Percentiles rank a stretch among this genome's conserved stretches.
Conservation (phyloP, 1,140 invertebrate species). For the Macrobrachium rosenbergii region DNA sequence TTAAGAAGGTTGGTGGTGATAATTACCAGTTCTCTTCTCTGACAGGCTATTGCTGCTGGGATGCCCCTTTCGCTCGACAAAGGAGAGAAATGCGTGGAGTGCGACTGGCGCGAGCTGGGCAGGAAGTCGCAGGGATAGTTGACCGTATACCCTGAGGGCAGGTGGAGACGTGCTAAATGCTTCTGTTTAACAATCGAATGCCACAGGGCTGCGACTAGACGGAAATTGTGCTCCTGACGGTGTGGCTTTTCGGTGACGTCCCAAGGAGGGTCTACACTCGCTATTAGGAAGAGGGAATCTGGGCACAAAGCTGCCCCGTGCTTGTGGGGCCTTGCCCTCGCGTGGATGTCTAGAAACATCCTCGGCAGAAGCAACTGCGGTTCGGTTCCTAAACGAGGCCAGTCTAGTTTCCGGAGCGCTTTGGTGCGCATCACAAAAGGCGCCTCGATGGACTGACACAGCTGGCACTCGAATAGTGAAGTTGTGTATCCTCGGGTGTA, state of each 20-base stretch:
- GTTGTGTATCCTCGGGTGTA: constrained; percentile 44
- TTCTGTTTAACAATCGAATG: constrained; percentile 5
- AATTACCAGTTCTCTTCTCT: neutral
- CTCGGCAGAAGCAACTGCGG: constrained; percentile 31
- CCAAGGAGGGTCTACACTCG: constrained; percentile 38
- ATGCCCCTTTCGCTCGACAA: neutral
- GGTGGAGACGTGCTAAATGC: constrained; percentile 40
- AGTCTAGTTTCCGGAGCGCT: constrained; percentile 32
- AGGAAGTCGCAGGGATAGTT: constrained; percentile 54
- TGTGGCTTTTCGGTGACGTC: constrained; percentile 14
- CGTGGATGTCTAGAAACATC: constrained; percentile 42
- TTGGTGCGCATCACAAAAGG: constrained; percentile 44
- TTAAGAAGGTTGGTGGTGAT: neutral
- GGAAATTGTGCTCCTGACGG: constrained; percentile 17
- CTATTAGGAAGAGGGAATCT: constrained; percentile 45
- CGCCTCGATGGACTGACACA: constrained; percentile 45
- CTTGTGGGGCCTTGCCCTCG: constrained; percentile 29
- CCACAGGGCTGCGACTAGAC: constrained; percentile 45
- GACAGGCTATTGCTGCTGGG: neutral
- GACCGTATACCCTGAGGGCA: constrained; percentile 41
- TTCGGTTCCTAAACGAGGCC: neutral
- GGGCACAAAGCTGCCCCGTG: constrained; percentile 41
- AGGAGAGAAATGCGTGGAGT: neutral
- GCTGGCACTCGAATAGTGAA: constrained; percentile 49
- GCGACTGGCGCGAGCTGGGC: neutral